Evolutionary conservation across 2,113 vertebrate species (phyloP), one percentile per base, ranked within the genome.

Genomic region (Erinaceus europaeus): DNA sequence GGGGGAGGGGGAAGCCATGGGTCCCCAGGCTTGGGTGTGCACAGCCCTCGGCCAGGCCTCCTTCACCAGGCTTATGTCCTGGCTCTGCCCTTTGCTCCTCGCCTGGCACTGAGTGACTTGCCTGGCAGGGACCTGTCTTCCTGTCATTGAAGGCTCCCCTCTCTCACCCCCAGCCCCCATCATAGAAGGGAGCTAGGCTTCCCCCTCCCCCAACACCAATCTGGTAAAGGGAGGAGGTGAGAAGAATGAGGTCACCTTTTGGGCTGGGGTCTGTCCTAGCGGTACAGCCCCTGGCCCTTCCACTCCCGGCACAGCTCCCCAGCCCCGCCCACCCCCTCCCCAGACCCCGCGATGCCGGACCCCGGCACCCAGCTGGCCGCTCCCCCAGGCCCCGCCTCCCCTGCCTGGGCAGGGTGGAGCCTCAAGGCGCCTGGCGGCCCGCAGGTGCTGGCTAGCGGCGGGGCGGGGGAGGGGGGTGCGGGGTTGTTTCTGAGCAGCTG

Each of bases 361-460:
- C 23, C 3, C 15, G 23, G 9, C 23, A 1, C 53, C 32, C 48
- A 88, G 69, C 77, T 5, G 84, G 86, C 65, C 69, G 80, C 52
- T 38, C 46, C 4, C 69, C 71, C 64, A 20, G 10, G 81, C 46
- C 65, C 86, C 64, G 67, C 82, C 93, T 68, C 55, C 67, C 71
- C 23, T 50, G 50, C 67, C 38, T 1, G 52, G 9, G 65, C 72
- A 64, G 73, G 93, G 94, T 1, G 86, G 94, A 92, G 92, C 78
- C 88, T 90, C 64, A 23, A 46, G 72, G 79, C 48, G 86, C 84
- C 93, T 18, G 88, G 92, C 90, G 64, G 53, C 78, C 84, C 86
- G 91, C 95, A 91, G 94, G 92, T 94, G 84, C 81, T 2, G 46
- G 64, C 77, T 85, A 50, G 29, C 27, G 62, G n/a, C 8, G 44